Percentiles rank a stretch among this genome's conserved stretches.
Evolutionary conservation across 2,113 vertebrate genomes (phyloP).

Genomic region (Corythoichthys intestinalis): DNA sequence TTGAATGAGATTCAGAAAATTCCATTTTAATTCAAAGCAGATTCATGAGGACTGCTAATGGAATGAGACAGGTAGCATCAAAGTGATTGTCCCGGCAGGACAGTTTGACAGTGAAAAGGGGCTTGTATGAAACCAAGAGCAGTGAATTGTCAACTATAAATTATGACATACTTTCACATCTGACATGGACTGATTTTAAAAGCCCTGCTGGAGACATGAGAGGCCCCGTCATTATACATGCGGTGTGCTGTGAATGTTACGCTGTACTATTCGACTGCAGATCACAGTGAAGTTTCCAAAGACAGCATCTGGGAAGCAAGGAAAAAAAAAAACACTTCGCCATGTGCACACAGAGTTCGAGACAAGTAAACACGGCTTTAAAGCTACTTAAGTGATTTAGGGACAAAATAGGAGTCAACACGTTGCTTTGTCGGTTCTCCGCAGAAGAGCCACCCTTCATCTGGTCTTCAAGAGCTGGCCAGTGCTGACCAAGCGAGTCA

Average conservation of each 20-base stretch:
- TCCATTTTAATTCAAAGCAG: slow-evolving; percentile 11
- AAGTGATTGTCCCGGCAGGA: slow-evolving; percentile 7
- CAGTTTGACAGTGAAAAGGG: slow-evolving; percentile 8
- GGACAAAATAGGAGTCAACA: not conserved
- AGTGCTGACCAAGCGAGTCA: slow-evolving; percentile 42
- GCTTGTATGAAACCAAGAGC: slow-evolving; percentile 3
- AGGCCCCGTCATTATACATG: not conserved
- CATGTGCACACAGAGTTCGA: not conserved
- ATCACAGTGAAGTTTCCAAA: not conserved
- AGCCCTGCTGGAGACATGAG: not conserved
- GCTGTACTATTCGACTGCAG: not conserved
- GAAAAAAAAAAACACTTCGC: not conserved
- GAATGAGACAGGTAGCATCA: slow-evolving; percentile 8
- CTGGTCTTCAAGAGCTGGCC: slow-evolving; percentile 13
- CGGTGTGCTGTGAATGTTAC: not conserved
- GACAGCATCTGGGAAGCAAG: not conserved
- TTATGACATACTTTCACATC: slow-evolving; percentile 6
- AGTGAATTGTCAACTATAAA: not conserved
- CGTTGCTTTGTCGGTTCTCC: not conserved
- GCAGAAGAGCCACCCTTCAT: not conserved
- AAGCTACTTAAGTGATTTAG: not conserved
- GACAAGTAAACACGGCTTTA: not conserved
- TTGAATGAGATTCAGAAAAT: too few species aligned
- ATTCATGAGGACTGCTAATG: slow-evolving; percentile 7
- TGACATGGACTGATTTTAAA: slow-evolving; percentile 4